Percentiles rank a stretch among this genome's conserved stretches.
Evolutionary conservation across 2,888 invertebrate species (phyloP).

Genomic region (Neoaliturus tenellus): DNA sequence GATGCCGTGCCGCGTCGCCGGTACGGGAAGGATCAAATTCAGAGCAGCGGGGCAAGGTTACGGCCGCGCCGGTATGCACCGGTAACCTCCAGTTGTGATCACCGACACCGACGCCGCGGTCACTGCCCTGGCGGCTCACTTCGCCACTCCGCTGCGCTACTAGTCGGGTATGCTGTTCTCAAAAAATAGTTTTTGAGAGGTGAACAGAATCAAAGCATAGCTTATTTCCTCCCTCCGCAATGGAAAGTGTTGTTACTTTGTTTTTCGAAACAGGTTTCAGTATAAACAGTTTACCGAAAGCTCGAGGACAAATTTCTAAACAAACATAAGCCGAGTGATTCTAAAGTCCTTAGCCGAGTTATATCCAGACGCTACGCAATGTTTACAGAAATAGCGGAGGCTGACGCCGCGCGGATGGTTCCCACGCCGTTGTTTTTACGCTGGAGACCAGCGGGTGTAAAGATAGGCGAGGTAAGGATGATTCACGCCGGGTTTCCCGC

Average conservation of each 20-base stretch:
- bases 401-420: neutral
- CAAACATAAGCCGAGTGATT: too few relatives aligned
- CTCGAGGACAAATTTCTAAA: too few relatives aligned
- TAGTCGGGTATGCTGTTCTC: neutral
- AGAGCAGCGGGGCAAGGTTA: neutral
- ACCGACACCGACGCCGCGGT: neutral
- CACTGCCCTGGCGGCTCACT: neutral
- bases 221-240: too few relatives aligned
- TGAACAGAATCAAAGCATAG: too few relatives aligned
- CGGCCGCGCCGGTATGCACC: neutral
- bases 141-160: neutral
- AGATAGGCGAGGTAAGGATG: constrained; percentile 7
- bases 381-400: neutral
- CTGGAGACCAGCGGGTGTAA: neutral
- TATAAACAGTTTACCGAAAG: too few relatives aligned
- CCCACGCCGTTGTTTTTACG: neutral
- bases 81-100: neutral
- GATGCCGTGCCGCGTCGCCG: neutral
- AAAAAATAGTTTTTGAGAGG: too few relatives aligned
- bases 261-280: too few relatives aligned
- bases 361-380: too few relatives aligned
- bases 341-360: too few relatives aligned
- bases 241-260: too few relatives aligned
- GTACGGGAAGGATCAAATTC: neutral
- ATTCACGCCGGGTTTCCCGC: constrained; percentile 12